These are phyloP conservation scores for Cosmia trapezina DNA, from an alignment of 2,888 invertebrate species.

Conservation along the genomic window DNA sequence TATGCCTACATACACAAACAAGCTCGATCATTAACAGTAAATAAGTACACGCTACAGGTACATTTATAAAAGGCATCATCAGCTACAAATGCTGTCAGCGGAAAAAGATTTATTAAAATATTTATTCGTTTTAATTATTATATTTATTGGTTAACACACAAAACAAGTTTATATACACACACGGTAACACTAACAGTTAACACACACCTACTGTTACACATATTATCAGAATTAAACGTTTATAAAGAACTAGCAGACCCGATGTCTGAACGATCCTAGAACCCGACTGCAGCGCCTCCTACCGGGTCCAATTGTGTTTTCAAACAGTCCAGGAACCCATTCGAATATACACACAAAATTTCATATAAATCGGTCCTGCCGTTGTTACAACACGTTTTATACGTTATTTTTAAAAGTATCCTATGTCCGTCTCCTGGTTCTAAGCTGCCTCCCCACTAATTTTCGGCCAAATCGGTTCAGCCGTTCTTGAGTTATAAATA, in stretches of 20 bases:
- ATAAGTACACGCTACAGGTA: background rate
- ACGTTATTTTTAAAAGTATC: too few relatives aligned
- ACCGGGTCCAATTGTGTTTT: too few relatives aligned
- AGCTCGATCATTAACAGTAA: background rate
- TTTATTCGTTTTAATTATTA: background rate
- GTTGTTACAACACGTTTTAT: too few relatives aligned
- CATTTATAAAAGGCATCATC: background rate
- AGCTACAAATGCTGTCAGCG: background rate
- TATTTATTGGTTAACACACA: background rate
- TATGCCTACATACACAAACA: background rate
- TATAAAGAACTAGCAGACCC: background rate
- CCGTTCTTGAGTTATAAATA: too few relatives aligned
- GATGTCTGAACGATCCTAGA: too few relatives aligned
- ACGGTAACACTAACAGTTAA: background rate
- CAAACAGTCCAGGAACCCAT: too few relatives aligned
- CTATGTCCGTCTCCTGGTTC: too few relatives aligned
- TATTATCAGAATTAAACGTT: slow-evolving; percentile 20
- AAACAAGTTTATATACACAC: background rate
- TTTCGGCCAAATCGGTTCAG: too few relatives aligned
- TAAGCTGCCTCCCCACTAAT: too few relatives aligned
- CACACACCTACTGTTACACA: background rate
- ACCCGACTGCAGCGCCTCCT: too few relatives aligned
- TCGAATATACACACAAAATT: too few relatives aligned
- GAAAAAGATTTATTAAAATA: background rate
- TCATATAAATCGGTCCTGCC: too few relatives aligned